A percentile compares a stretch with the other conserved stretches of the same genome.
phyloP scores from a whole-genome alignment of 2,888 invertebrate species.

The Tanytarsus gracilentus region DNA sequence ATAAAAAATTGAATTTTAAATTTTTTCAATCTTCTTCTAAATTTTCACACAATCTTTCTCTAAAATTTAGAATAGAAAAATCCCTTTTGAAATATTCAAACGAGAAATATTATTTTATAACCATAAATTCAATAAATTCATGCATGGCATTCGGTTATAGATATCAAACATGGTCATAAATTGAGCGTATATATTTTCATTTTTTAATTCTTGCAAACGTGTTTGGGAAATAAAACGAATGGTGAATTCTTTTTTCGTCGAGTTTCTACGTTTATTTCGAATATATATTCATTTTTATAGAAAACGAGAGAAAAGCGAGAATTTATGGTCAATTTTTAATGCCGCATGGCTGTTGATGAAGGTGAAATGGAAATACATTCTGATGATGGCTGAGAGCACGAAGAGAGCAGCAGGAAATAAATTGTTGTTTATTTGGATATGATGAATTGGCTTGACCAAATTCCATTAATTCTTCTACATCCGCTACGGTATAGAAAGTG shows the following conservation, averaged over 20 bases:
- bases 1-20: no score
- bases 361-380: neutral
- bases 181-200: slow-evolving; percentile 7
- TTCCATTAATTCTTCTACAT: neutral
- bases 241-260: neutral
- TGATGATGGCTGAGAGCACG: no score
- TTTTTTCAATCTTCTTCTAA: neutral
- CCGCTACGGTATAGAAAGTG: neutral
- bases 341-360: neutral
- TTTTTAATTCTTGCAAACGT: slow-evolving; percentile 25
- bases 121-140: neutral
- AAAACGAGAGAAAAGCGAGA: neutral
- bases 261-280: neutral
- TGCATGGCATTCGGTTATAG: slow-evolving; percentile 9
- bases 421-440: slow-evolving; percentile 7
- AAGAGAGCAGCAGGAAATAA: neutral
- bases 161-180: slow-evolving; percentile 12
- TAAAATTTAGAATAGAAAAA: no score
- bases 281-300: neutral
- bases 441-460: slow-evolving; percentile 1
- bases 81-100: no score
- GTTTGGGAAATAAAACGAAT: slow-evolving; percentile 6
- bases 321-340: slow-evolving; percentile 6
- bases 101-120: neutral
- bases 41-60: neutral